Evolutionary conservation across 2,797 vertebrate genomes (phyloP).

Genomic region (Epinephelus coioides): DNA sequence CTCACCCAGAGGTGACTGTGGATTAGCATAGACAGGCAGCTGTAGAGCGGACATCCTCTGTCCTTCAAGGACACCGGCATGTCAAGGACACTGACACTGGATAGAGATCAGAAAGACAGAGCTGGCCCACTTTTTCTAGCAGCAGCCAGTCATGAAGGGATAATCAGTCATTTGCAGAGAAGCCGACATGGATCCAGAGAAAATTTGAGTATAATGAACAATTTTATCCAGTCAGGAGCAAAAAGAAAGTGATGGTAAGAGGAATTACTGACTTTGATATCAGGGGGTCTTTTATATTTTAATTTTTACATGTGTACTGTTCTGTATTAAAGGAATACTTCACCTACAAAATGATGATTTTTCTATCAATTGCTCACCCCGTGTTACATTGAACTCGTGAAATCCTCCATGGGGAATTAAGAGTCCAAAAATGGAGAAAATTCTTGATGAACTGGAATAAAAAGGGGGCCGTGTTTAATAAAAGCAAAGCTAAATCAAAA

Average conservation of each 20-base stretch:
- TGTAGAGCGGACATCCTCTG: constrained; percentile 26
- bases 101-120: constrained; percentile 36
- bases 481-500: too few species aligned
- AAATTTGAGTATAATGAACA: constrained; percentile 34
- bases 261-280: constrained; percentile 39
- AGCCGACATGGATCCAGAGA: constrained; percentile 47
- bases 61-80: constrained; percentile 52
- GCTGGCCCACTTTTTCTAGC: constrained; percentile 25
- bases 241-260: constrained; percentile 33
- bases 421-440: too few species aligned
- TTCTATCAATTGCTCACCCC: too few species aligned
- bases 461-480: too few species aligned
- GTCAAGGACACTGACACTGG: constrained; percentile 29
- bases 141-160: constrained; percentile 19
- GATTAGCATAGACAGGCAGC: constrained; percentile 56
- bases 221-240: constrained; percentile 39
- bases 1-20: constrained; percentile 43
- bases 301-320: constrained; percentile 18
- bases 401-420: too few species aligned
- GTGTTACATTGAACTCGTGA: too few species aligned
- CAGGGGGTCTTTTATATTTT: background rate
- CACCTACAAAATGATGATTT: too few species aligned
- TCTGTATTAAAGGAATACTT: constrained; percentile 1
- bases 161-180: constrained; percentile 46
- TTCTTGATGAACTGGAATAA: too few species aligned